Conservation (phyloP, 1,140 invertebrate species). For the Rhagoletis pomonella region DNA sequence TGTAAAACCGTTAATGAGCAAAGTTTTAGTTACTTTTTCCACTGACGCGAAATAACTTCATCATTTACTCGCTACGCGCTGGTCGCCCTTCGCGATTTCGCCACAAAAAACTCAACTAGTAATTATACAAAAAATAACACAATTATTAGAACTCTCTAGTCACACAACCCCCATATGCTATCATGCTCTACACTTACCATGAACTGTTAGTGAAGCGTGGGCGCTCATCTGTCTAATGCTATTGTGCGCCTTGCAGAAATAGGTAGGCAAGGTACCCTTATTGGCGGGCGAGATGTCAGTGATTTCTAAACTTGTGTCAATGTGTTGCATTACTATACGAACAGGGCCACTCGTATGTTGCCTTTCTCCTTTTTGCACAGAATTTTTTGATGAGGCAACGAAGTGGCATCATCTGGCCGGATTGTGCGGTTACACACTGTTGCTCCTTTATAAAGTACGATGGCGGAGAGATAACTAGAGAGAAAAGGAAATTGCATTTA, state of each 20-base stretch:
- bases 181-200: constrained; percentile 79
- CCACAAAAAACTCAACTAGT: too few relatives aligned
- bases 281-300: constrained; percentile 84
- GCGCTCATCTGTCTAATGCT: constrained; percentile 84
- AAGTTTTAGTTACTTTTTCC: not conserved
- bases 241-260: constrained; percentile 88
- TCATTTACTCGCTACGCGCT: too few relatives aligned
- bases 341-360: constrained; percentile 82
- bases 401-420: constrained; percentile 88
- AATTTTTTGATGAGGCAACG: constrained; percentile 91
- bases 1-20: constrained; percentile 5
- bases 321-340: constrained; percentile 82
- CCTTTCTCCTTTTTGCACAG: constrained; percentile 92
- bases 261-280: constrained; percentile 79
- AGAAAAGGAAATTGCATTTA: constrained; percentile 26
- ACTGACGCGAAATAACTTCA: not conserved
- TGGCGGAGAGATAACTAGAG: not conserved
- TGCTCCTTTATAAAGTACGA: constrained; percentile 91
- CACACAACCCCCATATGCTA: too few relatives aligned
- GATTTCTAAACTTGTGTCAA: constrained; percentile 84
- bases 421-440: constrained; percentile 86
- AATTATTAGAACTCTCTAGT: too few relatives aligned
- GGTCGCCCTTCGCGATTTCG: too few relatives aligned
- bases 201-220: constrained; percentile 83
- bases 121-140: too few relatives aligned